Evolutionary conservation across 2,113 vertebrate species (phyloP).

Genomic region (Bujurquina vittata): DNA sequence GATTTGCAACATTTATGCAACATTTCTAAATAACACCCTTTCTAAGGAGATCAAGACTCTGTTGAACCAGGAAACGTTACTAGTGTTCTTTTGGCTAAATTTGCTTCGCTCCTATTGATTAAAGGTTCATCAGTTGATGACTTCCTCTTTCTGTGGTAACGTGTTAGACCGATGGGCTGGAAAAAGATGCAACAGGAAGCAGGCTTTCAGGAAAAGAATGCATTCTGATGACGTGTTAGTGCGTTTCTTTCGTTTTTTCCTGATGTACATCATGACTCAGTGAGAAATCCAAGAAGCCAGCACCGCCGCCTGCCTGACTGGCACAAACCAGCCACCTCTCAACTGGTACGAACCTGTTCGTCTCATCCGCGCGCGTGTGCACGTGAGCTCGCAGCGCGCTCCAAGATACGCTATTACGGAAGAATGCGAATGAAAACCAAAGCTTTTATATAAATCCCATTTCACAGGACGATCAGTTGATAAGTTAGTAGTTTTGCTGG

Average conservation of each 20-base stretch:
- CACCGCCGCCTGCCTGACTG: not conserved
- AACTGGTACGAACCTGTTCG: slow-evolving; percentile 69
- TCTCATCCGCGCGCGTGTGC: not conserved
- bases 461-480: not conserved
- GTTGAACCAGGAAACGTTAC: not conserved
- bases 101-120: not conserved
- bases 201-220: not conserved
- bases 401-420: not conserved
- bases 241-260: not conserved
- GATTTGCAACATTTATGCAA: not conserved
- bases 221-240: not conserved
- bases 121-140: too few relatives aligned
- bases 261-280: not conserved
- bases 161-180: too few relatives aligned
- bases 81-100: too few relatives aligned
- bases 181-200: not conserved
- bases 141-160: too few relatives aligned
- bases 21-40: not conserved
- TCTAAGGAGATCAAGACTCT: not conserved
- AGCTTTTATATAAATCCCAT: too few relatives aligned
- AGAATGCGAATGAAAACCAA: not conserved
- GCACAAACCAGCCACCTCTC: not conserved
- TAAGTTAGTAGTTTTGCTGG: not conserved
- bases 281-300: not conserved
- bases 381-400: not conserved